Evolutionary conservation across 1,140 invertebrate species (phyloP), one percentile per base, ranked within the genome.

Genomic region (Pollicipes pollicipes): DNA sequence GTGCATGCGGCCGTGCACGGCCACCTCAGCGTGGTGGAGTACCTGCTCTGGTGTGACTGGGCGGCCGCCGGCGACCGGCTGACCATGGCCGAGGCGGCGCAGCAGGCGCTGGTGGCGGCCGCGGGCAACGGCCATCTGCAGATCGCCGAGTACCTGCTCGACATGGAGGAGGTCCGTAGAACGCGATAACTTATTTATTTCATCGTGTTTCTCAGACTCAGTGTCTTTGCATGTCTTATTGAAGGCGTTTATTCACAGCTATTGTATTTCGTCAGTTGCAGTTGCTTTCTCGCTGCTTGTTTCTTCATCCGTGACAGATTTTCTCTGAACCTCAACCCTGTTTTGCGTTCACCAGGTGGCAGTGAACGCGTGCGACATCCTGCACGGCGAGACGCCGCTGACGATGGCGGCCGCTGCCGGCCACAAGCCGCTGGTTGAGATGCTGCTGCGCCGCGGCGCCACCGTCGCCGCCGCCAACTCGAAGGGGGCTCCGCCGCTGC

Each of bases 1-100:
- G 95, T 96, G 84, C 81, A 95, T 21, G 94, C 95, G 4, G 90
- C 95, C 0, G 86, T 88, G 32, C 92, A 96, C 80, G 95, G 95
- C 21, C 91, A 96, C 76, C 79, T 92, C 6, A 89, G 90, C 35
- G 88, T 92, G 10, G 88, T 95, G 0, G 88, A 88, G 21, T 92
- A 91, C 76, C 82, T 96, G 10, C 79, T 95, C 32, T 89, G 89
- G 63, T 92, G 89, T 77, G 90, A 95, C 75, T 91, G 89, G 84
- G 79, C 78, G 10, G 81, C 81, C 69, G 79, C 80, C 17, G 79
- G 79, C 6, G 81, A 83, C 69, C 82, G 82, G 66, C 80, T 83
- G 1, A 82, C 83, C 0, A 80, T 83, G 29, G 79, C 81, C 0
- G 76, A 79, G 32, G 84, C 64, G 27, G 64, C 87, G 45, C 89